A percentile compares a stretch with the other conserved stretches of the same genome.
Conservation (phyloP, 2,113 vertebrate genomes). For the Lucifuga dentata region DNA sequence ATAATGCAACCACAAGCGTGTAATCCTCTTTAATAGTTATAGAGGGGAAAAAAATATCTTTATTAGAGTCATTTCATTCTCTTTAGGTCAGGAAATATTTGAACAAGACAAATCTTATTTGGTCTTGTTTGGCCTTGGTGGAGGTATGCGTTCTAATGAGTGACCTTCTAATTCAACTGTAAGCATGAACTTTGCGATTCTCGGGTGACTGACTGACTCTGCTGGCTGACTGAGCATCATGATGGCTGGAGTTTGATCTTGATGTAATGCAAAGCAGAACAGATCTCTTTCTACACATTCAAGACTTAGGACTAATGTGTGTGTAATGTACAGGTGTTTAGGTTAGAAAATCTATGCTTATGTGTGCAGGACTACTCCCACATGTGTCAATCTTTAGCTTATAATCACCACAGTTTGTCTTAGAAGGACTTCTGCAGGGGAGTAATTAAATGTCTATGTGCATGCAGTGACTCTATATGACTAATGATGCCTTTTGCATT, state of each 20-base stretch:
- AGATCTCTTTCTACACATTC: no score
- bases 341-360: slow-evolving; percentile 14
- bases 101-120: background rate
- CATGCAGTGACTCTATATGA: slow-evolving; percentile 17
- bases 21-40: no score
- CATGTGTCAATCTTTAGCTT: slow-evolving; percentile 15
- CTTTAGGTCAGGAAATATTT: no score
- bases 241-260: slow-evolving; percentile 16
- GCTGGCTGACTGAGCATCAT: background rate
- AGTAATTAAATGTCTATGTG: slow-evolving; percentile 24
- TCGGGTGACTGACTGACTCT: slow-evolving; percentile 11
- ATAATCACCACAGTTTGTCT: slow-evolving; percentile 48
- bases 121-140: no score
- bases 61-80: no score
- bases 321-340: slow-evolving; percentile 20
- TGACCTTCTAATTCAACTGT: no score
- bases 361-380: background rate
- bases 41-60: no score
- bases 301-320: slow-evolving; percentile 11
- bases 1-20: no score
- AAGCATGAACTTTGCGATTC: no score
- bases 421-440: slow-evolving; percentile 18
- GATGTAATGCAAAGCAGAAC: no score
- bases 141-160: no score
- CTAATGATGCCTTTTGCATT: slow-evolving; percentile 33